Percentiles rank a stretch among this genome's conserved stretches.
Conservation (phyloP, 2,888 invertebrate genomes). For the Dascillus cervinus region DNA sequence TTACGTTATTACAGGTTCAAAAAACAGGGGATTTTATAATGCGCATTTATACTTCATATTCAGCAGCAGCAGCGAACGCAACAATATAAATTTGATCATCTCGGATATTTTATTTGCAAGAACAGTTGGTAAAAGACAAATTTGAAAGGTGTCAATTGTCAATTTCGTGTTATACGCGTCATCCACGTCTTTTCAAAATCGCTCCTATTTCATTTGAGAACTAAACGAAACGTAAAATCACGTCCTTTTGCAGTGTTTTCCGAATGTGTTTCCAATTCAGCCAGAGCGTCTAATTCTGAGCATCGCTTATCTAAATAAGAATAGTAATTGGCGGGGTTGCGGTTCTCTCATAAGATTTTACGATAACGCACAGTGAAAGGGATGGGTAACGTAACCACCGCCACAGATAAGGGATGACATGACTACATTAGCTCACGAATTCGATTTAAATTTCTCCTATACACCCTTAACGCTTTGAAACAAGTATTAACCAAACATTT, state of each 20-base stretch:
- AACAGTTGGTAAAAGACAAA: slow-evolving; percentile 2
- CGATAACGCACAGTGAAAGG: slow-evolving; percentile 19
- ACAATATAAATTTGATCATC: too few species aligned
- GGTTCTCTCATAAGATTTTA: slow-evolving; percentile 17
- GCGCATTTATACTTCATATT: slow-evolving; percentile 15
- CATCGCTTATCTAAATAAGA: slow-evolving; percentile 25
- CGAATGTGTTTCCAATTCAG: slow-evolving; percentile 6
- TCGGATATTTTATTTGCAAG: slow-evolving; percentile 7
- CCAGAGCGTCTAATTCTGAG: slow-evolving; percentile 9
- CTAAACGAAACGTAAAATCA: too few species aligned
- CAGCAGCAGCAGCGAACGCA: too few species aligned
- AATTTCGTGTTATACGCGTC: slow-evolving; percentile 4
- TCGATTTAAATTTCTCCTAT: slow-evolving; percentile 30
- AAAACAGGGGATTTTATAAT: slow-evolving; percentile 12
- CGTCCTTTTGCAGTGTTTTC: too few species aligned
- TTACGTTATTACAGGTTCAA: slow-evolving; percentile 16
- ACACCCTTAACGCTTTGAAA: slow-evolving; percentile 2
- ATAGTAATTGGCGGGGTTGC: slow-evolving; percentile 23
- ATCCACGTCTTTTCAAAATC: too few species aligned
- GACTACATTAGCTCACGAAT: slow-evolving; percentile 30
- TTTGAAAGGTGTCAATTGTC: slow-evolving; percentile 1
- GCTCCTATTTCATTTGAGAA: too few species aligned
- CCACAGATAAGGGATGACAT: slow-evolving; percentile 32
- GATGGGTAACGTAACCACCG: slow-evolving; percentile 25
- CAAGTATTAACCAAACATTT: too few species aligned